phyloP scores from a whole-genome alignment of 1,140 invertebrate genomes.

The Potamilus streckersoni region DNA sequence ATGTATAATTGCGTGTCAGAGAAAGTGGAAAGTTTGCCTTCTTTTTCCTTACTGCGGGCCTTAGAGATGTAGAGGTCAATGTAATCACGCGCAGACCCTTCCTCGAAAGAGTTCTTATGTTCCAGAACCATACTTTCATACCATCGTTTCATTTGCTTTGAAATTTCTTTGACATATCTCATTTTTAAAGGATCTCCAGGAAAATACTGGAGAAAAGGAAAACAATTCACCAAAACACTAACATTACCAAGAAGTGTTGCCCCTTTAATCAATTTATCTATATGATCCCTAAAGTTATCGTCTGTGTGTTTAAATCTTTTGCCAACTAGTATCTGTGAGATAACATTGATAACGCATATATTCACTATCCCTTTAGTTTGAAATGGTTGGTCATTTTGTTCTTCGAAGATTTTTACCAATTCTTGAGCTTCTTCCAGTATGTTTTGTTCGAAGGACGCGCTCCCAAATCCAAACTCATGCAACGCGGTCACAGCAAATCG shows the following conservation, averaged over 20 bases:
- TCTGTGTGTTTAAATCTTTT: constrained; percentile 78
- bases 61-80: constrained; percentile 36
- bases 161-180: constrained; percentile 13
- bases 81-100: constrained; percentile 19
- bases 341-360: constrained; percentile 88
- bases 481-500: constrained; percentile 79
- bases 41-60: constrained; percentile 19
- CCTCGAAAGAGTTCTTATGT: constrained; percentile 14
- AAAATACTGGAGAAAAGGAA: constrained; percentile 31
- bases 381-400: constrained; percentile 6
- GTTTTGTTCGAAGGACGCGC: constrained; percentile 74
- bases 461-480: constrained; percentile 80
- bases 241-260: constrained; percentile 5
- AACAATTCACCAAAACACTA: constrained; percentile 30
- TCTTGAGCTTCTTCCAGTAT: constrained; percentile 71
- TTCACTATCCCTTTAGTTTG: constrained; percentile 15
- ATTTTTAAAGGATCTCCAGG: constrained; percentile 43
- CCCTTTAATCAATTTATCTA: constrained; percentile 20
- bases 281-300: constrained; percentile 17
- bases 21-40: constrained; percentile 5
- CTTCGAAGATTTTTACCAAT: constrained; percentile 22
- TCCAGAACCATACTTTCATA: neutral
- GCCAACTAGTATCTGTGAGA: constrained; percentile 92
- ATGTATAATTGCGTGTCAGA: constrained; percentile 25
- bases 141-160: neutral